These are phyloP conservation scores for Mesoligia furuncula DNA, from an alignment of 2,888 invertebrate species.

Conservation along the genomic window DNA sequence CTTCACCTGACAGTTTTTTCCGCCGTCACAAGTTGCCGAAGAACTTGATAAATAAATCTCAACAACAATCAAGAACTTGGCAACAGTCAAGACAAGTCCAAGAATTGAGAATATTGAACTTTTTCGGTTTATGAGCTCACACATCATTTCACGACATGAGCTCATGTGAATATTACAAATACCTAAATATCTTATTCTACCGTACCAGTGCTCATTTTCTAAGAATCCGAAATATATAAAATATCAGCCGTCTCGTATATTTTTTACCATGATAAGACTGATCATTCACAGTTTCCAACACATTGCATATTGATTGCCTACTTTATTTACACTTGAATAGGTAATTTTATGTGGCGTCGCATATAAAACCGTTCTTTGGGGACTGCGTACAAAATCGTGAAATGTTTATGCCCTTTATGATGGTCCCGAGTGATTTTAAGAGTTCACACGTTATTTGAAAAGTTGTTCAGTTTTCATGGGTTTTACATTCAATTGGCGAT, in stretches of 20 bases:
- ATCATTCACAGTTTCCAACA: conserved; percentile 68
- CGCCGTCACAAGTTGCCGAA: background rate
- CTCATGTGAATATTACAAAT: conserved; percentile 15
- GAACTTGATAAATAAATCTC: background rate
- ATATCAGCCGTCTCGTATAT: conserved; percentile 15
- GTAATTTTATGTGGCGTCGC: conserved; percentile 69
- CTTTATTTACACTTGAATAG: conserved; percentile 72
- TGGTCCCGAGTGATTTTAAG: conserved; percentile 49
- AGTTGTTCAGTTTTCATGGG: conserved; percentile 20
- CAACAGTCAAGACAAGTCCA: background rate
- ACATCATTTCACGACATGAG: conserved; percentile 2
- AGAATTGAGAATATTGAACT: background rate
- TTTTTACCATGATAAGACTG: conserved; percentile 45
- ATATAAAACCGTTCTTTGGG: conserved; percentile 66
- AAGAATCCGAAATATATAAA: conserved; percentile 12
- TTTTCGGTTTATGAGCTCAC: conserved; percentile 1
- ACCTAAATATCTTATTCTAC: background rate
- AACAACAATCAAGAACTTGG: background rate
- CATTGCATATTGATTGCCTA: conserved; percentile 71
- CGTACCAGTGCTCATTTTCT: background rate
- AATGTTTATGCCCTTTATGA: conserved; percentile 63
- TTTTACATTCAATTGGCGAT: background rate
- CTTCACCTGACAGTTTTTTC: background rate
- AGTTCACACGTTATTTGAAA: conserved; percentile 52
- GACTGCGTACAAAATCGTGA: conserved; percentile 62